Evolutionary conservation across 2,797 vertebrate genomes (phyloP).

Genomic region (Hemibagrus guttatus): DNA sequence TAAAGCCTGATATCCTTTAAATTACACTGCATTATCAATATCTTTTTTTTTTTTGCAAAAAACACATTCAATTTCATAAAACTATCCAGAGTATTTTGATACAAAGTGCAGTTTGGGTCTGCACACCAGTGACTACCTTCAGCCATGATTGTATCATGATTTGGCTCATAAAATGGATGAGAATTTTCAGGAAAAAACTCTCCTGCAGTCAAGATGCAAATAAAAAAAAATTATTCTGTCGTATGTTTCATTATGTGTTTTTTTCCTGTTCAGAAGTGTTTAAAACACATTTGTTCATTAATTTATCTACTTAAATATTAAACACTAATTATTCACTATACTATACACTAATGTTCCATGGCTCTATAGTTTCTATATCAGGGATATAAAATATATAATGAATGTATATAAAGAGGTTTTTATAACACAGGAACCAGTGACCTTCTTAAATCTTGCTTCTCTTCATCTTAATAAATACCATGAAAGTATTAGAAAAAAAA

Average conservation of each 20-base stretch:
- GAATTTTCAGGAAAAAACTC: not conserved
- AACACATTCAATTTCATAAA: not conserved
- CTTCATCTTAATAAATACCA: slow-evolving; percentile 7
- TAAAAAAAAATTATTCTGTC: not conserved
- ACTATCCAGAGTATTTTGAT: not conserved
- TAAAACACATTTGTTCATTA: not conserved
- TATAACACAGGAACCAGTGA: not conserved
- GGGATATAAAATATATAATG: not conserved
- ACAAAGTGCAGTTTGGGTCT: not conserved
- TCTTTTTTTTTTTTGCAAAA: not conserved
- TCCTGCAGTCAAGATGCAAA: too few species aligned
- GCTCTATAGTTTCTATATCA: not conserved
- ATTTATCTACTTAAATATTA: not conserved
- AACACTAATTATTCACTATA: not conserved
- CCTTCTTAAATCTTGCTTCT: not conserved
- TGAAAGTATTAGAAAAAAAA: not conserved
- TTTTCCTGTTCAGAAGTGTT: not conserved
- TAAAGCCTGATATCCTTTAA: not conserved
- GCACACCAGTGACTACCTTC: not conserved
- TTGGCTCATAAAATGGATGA: not conserved
- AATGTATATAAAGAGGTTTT: not conserved
- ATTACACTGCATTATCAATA: not conserved
- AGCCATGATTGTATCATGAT: not conserved
- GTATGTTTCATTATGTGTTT: not conserved
- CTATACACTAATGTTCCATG: too few species aligned